These are phyloP conservation scores for Rhea americana DNA, from an alignment of 2,113 vertebrate species.

Conservation along the genomic window DNA sequence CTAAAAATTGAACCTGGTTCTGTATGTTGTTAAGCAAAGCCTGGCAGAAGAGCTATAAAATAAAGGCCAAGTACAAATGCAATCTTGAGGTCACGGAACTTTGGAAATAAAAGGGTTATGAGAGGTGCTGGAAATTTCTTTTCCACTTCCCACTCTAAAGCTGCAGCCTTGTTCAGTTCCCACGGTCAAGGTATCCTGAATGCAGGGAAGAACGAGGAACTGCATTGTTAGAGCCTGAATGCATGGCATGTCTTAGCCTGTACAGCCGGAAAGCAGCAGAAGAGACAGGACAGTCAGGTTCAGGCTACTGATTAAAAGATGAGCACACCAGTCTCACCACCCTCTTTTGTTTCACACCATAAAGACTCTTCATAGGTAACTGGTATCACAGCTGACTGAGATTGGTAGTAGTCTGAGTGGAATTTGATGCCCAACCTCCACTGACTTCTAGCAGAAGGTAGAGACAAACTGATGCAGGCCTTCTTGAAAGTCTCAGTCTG, in stretches of 20 bases:
- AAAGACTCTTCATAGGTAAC: background rate
- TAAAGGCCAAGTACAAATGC: background rate
- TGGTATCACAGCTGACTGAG: background rate
- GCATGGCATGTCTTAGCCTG: background rate
- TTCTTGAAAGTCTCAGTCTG: background rate
- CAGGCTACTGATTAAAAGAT: background rate
- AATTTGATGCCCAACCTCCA: background rate
- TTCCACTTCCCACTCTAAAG: background rate
- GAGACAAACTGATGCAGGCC: background rate
- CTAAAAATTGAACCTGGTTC: constrained; percentile 15
- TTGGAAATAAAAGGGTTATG: background rate
- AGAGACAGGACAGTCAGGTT: background rate
- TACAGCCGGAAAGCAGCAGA: background rate
- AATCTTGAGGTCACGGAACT: background rate
- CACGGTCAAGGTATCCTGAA: background rate
- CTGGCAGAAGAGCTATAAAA: background rate
- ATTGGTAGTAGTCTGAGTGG: background rate
- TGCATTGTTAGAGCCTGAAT: background rate
- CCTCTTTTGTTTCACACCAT: background rate
- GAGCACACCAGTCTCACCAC: background rate
- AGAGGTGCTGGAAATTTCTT: background rate
- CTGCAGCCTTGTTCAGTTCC: background rate
- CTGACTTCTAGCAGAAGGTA: background rate
- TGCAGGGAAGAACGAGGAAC: background rate
- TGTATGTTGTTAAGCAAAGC: constrained; percentile 14